Evolutionary conservation across 2,797 vertebrate species (phyloP).

Genomic region (Semotilus atromaculatus): DNA sequence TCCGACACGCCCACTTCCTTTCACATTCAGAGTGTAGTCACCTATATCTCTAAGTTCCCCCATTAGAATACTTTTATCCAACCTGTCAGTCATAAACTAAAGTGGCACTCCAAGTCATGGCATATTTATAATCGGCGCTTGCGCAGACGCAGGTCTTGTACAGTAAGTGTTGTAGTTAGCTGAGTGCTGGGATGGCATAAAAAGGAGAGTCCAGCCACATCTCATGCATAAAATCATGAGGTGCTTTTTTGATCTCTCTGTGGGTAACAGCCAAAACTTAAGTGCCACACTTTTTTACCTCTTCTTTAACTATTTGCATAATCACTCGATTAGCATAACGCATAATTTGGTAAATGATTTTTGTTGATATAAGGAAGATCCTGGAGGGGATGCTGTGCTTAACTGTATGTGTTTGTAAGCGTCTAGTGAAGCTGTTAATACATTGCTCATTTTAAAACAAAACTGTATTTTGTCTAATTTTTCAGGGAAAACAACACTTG

Average conservation of each 20-base stretch:
- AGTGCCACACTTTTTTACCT: slow-evolving; percentile 50
- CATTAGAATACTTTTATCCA: not conserved
- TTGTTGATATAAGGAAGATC: slow-evolving; percentile 2
- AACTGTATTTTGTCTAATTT: not conserved
- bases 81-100: slow-evolving; percentile 25
- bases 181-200: slow-evolving; percentile 28
- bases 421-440: not conserved
- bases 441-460: not conserved
- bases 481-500: not conserved
- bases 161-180: slow-evolving; percentile 7
- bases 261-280: slow-evolving; percentile 64
- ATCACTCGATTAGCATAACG: not conserved
- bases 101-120: slow-evolving; percentile 19
- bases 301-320: slow-evolving; percentile 20
- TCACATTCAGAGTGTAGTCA: not conserved
- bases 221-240: slow-evolving; percentile 78
- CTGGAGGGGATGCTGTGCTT: not conserved
- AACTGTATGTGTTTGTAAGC: not conserved
- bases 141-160: not conserved
- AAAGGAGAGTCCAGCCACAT: slow-evolving; percentile 15
- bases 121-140: slow-evolving; percentile 7
- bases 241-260: slow-evolving; percentile 70
- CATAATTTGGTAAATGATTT: slow-evolving; percentile 16
- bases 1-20: not conserved
- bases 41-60: not conserved